Percentiles rank a stretch among this genome's conserved stretches.
Conservation (phyloP, 2,888 invertebrate genomes). For the Hydraecia micacea region DNA sequence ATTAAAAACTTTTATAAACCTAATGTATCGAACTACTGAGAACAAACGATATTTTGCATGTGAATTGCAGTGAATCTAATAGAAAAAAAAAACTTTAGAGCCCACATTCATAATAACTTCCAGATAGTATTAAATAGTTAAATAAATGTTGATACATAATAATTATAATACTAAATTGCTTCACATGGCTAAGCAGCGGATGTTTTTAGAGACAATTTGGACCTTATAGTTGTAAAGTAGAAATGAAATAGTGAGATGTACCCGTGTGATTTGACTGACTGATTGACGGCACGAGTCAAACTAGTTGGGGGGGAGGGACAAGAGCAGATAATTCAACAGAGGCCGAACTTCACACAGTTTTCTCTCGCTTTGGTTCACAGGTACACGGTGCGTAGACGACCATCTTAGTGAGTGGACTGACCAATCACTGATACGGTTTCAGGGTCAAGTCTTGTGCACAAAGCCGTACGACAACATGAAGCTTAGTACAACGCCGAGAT, state of each 20-base stretch:
- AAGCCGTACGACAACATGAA: not conserved
- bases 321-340: conserved; percentile 27
- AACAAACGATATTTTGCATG: too few species aligned
- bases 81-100: not conserved
- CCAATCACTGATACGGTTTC: not conserved
- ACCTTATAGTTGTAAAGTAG: conserved; percentile 15
- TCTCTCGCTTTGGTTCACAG: not conserved
- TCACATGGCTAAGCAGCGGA: conserved; percentile 20
- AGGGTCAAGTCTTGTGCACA: not conserved
- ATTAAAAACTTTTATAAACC: not conserved
- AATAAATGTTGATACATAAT: not conserved
- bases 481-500: not conserved
- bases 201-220: conserved; percentile 12
- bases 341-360: not conserved
- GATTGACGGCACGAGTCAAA: conserved; percentile 55
- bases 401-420: not conserved
- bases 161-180: not conserved
- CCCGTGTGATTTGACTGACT: conserved; percentile 28
- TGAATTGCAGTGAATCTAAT: not conserved
- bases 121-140: not conserved
- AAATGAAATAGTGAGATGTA: conserved; percentile 48
- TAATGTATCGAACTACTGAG: too few species aligned
- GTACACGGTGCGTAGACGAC: not conserved
- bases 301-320: conserved; percentile 43
- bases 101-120: not conserved